Evolutionary conservation across 2,113 vertebrate genomes (phyloP).

Genomic region (Solea senegalensis): DNA sequence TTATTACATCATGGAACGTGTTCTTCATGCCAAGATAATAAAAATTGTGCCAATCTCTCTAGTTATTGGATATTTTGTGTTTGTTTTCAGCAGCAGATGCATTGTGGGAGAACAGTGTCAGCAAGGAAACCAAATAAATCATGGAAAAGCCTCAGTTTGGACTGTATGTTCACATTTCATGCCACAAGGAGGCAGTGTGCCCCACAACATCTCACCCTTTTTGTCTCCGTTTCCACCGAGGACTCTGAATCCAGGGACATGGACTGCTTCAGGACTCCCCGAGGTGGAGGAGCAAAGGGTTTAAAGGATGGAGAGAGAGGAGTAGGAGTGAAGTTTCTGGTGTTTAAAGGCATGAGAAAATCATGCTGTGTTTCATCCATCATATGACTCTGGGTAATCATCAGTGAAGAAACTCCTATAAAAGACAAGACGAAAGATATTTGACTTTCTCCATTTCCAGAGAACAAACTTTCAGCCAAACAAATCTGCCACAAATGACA

Average conservation of each 20-base stretch:
- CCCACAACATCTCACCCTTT: constrained; percentile 68
- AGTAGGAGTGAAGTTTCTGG: background rate
- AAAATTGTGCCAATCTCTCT: no score
- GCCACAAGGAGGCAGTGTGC: constrained; percentile 34
- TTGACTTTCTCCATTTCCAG: background rate
- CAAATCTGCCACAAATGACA: background rate
- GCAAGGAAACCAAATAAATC: background rate
- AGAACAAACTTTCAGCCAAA: background rate
- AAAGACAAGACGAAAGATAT: background rate
- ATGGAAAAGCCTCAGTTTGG: background rate
- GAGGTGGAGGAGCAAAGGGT: constrained; percentile 21
- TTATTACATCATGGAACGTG: no score
- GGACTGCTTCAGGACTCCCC: constrained; percentile 65
- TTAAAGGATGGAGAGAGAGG: constrained; percentile 16
- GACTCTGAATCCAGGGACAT: constrained; percentile 48
- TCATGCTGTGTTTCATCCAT: constrained; percentile 36
- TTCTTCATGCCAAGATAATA: no score
- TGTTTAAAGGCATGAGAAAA: background rate
- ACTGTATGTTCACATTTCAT: background rate
- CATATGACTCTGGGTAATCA: background rate
- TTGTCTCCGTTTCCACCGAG: constrained; percentile 64
- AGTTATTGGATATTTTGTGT: no score
- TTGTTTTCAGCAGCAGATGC: background rate
- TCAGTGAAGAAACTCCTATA: constrained; percentile 14
- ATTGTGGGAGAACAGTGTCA: background rate